Evolutionary conservation across 2,113 vertebrate species (phyloP).

Genomic region (Numida meleagris): DNA sequence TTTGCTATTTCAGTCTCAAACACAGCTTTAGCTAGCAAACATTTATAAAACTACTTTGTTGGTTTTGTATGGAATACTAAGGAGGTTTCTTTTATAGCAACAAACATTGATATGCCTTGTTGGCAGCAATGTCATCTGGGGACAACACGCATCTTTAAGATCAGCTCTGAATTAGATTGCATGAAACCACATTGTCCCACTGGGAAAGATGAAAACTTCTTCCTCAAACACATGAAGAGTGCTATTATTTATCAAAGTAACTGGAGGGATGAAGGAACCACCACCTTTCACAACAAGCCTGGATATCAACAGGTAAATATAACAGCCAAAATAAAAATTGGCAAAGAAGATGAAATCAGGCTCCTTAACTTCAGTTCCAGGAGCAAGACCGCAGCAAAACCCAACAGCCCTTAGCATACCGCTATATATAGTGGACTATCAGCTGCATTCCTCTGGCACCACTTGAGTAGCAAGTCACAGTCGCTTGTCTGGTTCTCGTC

Average conservation of each 20-base stretch:
- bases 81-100: background rate
- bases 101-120: background rate
- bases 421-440: background rate
- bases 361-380: background rate
- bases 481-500: background rate
- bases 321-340: background rate
- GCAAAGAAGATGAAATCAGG: background rate
- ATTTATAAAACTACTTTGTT: background rate
- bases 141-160: background rate
- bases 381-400: background rate
- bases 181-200: background rate
- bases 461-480: background rate
- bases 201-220: background rate
- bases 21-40: background rate
- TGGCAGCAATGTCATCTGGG: background rate
- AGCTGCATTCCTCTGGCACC: constrained; percentile 20
- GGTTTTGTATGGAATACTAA: background rate
- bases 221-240: background rate
- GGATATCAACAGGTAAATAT: background rate
- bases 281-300: background rate
- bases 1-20: background rate
- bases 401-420: background rate
- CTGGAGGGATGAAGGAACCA: background rate
- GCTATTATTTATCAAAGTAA: background rate
- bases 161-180: background rate